phyloP scores from a whole-genome alignment of 1,140 invertebrate species.

The Tachypleus tridentatus region DNA sequence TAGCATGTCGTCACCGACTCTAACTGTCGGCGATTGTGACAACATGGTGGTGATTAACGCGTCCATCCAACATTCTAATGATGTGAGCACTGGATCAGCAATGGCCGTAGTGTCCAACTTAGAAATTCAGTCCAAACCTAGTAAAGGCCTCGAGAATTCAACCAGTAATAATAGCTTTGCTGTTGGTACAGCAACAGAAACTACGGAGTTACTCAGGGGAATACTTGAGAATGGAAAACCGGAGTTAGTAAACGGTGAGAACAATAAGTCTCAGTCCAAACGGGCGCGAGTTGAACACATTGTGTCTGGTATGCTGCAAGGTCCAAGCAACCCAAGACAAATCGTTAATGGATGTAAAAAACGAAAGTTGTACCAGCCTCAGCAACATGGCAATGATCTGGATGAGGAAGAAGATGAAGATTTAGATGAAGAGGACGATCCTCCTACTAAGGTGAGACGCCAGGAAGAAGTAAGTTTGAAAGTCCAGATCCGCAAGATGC shows the following conservation, averaged over 20 bases:
- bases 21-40: not conserved
- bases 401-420: constrained; percentile 33
- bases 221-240: too few relatives aligned
- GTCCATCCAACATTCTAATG: too few relatives aligned
- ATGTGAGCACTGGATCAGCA: too few relatives aligned
- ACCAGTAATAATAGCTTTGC: too few relatives aligned
- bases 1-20: not conserved
- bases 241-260: too few relatives aligned
- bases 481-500: constrained; percentile 68
- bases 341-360: constrained; percentile 76
- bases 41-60: too few relatives aligned
- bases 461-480: constrained; percentile 51
- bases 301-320: constrained; percentile 66
- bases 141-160: too few relatives aligned
- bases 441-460: constrained; percentile 16
- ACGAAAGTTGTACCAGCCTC: constrained; percentile 87
- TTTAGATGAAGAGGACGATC: constrained; percentile 11
- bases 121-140: too few relatives aligned
- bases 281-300: constrained; percentile 88
- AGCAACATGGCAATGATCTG: constrained; percentile 58
- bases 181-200: too few relatives aligned
- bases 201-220: too few relatives aligned
- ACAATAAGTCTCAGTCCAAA: constrained; percentile 52
- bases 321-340: constrained; percentile 2
- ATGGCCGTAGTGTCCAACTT: too few relatives aligned